Evolutionary conservation across 1,140 invertebrate genomes (phyloP), one percentile per base, ranked within the genome.

Genomic region (Kradibia gibbosae): DNA sequence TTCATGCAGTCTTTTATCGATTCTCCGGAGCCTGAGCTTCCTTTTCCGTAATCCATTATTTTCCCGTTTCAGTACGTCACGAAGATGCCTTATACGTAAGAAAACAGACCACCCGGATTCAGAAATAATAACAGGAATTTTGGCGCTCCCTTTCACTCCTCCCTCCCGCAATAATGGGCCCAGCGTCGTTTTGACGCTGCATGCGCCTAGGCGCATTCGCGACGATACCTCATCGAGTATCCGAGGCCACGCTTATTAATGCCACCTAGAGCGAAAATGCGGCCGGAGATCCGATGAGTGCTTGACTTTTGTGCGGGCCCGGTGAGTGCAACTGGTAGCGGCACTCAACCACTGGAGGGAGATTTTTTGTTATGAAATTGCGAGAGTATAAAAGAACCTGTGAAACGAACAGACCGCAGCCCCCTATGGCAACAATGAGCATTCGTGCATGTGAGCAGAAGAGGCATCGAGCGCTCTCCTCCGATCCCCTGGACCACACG

Each of bases 251-350:
- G 73, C 45, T 80, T 85, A 86, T 88, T 86, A 65, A 81, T 80
- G 34, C 34, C 62, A 67, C 62, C 34, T 67, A 85, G 82, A 77
- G 81, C 57, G 53, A n/a, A 31, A 55, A 25, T 25, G 57, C 57
- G 57, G n/a, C 2, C 22, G 57, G n/a, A 17, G 60, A 65, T 28
- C 4, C 55, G n/a, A 79, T 65, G 22, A 60, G 62, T 79, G 81
- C 85, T 88, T 82, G 83, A 87, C 80, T 87, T 84, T 67, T 85
- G 84, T 85, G 82, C 83, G 83, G 82, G 83, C 39, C 86, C 89
- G 48, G 78, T 89, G 88, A 85, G 84, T 88, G 88, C 88, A 89
- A 89, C 88, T 90, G 88, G 88, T 89, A 87, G 87, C 86, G 85
- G 88, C 73, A 60, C 72, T 74, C 72, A 50, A 74, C 45, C 45